Evolutionary conservation across 2,888 invertebrate genomes (phyloP).

Genomic region (Biston betularia): DNA sequence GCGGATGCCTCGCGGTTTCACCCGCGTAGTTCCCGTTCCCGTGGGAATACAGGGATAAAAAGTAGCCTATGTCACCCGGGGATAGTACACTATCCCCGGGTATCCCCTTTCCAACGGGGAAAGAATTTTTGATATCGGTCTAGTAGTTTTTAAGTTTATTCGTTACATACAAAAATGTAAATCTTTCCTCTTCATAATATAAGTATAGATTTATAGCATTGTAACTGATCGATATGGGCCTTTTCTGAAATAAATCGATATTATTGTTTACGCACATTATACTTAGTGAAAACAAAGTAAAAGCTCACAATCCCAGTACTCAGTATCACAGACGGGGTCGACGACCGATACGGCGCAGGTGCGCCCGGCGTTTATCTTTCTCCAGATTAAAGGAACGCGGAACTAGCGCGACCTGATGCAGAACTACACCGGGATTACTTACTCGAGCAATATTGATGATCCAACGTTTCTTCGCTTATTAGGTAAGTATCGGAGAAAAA

Average conservation of each 20-base stretch:
- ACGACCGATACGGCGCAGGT: constrained; percentile 40
- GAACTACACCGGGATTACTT: background rate
- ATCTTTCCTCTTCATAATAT: too few relatives aligned
- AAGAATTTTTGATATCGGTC: too few relatives aligned
- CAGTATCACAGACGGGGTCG: constrained; percentile 26
- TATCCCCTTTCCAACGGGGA: too few relatives aligned
- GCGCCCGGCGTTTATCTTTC: constrained; percentile 17
- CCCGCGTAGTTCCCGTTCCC: too few relatives aligned
- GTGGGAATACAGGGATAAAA: too few relatives aligned
- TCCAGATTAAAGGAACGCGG: constrained; percentile 19
- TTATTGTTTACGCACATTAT: background rate
- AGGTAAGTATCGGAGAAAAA: background rate
- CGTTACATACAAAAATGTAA: too few relatives aligned
- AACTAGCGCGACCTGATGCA: constrained; percentile 4
- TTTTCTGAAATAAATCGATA: background rate
- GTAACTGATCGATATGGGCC: background rate
- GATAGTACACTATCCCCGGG: too few relatives aligned
- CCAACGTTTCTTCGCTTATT: background rate
- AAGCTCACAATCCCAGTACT: constrained; percentile 3
- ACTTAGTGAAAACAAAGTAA: background rate
- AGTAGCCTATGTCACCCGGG: too few relatives aligned
- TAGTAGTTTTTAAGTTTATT: too few relatives aligned
- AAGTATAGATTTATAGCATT: too few relatives aligned
- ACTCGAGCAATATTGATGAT: constrained; percentile 6
- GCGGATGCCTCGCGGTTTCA: too few relatives aligned